Percentiles rank a stretch among this genome's conserved stretches.
Evolutionary conservation across 2,113 vertebrate genomes (phyloP).

Genomic region (Lampris megalopsis): DNA sequence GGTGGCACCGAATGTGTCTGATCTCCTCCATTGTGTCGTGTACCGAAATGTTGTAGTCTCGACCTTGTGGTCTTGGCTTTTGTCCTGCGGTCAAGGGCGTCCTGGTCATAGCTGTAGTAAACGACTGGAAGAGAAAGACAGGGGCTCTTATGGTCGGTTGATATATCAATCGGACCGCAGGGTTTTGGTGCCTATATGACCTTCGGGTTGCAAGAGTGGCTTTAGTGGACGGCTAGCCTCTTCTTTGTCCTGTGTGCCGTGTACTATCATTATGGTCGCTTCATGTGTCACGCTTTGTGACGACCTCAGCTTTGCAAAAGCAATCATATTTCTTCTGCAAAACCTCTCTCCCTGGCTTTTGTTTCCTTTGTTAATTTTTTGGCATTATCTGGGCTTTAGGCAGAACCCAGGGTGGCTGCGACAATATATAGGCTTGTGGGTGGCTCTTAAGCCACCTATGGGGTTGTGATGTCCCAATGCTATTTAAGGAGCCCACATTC

Average conservation of each 20-base stretch:
- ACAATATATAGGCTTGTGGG: conserved; percentile 61
- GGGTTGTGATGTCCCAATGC: conserved; percentile 72
- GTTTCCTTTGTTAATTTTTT: conserved; percentile 21
- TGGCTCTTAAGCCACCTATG: conserved; percentile 70
- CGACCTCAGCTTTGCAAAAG: not conserved
- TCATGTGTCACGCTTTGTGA: not conserved
- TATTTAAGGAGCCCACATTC: conserved; percentile 80
- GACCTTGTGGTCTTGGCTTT: conserved; percentile 47
- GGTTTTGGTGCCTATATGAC: conserved; percentile 3
- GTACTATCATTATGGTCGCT: conserved; percentile 1
- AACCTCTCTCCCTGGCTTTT: conserved; percentile 1
- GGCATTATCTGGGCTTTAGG: conserved; percentile 26
- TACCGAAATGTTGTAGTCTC: conserved; percentile 24
- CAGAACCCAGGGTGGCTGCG: not conserved
- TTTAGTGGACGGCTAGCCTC: not conserved
- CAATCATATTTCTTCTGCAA: conserved; percentile 9
- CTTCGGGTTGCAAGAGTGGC: conserved; percentile 18
- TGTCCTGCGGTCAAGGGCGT: conserved; percentile 30
- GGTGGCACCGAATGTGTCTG: conserved; percentile 53
- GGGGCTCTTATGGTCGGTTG: conserved; percentile 13
- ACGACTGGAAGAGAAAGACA: not conserved
- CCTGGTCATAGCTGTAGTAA: conserved; percentile 9
- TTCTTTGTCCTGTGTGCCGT: conserved; percentile 11
- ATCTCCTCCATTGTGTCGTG: conserved; percentile 21
- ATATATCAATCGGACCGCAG: conserved; percentile 26